Evolutionary conservation across 2,888 invertebrate species (phyloP).

Genomic region (Eupithecia subfuscata): DNA sequence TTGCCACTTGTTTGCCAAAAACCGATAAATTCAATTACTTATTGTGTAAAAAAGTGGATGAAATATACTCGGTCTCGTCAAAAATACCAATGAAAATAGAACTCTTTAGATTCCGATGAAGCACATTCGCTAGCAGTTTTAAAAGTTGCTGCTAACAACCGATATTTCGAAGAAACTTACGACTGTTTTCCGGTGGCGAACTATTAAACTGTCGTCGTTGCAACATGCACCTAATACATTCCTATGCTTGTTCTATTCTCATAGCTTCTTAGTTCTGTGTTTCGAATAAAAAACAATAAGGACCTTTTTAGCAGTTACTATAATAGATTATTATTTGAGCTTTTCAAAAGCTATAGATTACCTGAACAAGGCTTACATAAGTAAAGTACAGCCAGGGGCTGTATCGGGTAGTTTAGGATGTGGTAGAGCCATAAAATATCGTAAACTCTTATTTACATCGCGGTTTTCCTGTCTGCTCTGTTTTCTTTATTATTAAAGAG

Average conservation of each 20-base stretch:
- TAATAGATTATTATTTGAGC: background rate
- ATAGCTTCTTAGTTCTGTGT: conserved; percentile 23
- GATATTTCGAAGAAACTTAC: conserved; percentile 48
- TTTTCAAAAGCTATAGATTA: background rate
- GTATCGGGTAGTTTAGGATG: conserved; percentile 72
- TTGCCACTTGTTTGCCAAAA: no score
- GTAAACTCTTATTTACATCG: conserved; percentile 70
- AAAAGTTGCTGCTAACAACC: conserved; percentile 45
- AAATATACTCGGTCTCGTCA: background rate
- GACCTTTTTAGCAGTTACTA: background rate
- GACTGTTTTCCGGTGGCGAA: conserved; percentile 61
- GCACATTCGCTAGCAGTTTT: conserved; percentile 57
- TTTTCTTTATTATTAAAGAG: conserved; percentile 25
- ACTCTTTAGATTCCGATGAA: conserved; percentile 8
- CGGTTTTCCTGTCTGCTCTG: conserved; percentile 63
- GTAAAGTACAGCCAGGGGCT: background rate
- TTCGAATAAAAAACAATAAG: background rate
- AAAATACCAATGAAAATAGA: background rate
- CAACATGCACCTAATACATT: conserved; percentile 63
- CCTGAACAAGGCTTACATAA: background rate
- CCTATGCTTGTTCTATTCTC: conserved; percentile 54
- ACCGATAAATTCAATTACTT: background rate
- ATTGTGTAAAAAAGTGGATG: background rate
- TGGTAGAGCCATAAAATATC: conserved; percentile 66
- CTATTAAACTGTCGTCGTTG: conserved; percentile 71